A percentile compares a stretch with the other conserved stretches of the same genome.
These are phyloP conservation scores for Epirrhoe alternata DNA, from an alignment of 2,888 invertebrate genomes.

Conservation along the genomic window DNA sequence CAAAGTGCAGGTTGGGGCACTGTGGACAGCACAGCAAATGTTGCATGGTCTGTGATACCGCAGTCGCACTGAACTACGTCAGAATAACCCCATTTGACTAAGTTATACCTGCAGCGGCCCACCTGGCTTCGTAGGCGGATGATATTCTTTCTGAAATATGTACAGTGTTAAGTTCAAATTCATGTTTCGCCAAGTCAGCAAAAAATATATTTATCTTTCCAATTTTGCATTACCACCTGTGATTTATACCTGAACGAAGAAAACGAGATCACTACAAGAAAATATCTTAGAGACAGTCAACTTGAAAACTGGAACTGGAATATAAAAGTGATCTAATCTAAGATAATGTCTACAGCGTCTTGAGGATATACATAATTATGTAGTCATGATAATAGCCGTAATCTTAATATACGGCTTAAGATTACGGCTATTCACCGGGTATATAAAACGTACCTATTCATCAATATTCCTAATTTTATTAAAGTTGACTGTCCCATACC, in stretches of 20 bases:
- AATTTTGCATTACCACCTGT: slow-evolving; percentile 1
- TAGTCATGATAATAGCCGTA: neutral
- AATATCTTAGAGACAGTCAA: neutral
- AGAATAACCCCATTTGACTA: too few relatives aligned
- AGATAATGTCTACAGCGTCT: too few relatives aligned
- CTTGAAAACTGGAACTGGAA: neutral
- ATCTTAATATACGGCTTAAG: neutral
- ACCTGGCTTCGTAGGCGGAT: too few relatives aligned
- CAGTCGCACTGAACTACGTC: too few relatives aligned
- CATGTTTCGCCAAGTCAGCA: neutral
- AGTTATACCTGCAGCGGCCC: too few relatives aligned
- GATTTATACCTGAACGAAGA: neutral
- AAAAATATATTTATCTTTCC: neutral
- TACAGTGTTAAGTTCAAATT: neutral
- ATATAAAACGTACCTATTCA: neutral
- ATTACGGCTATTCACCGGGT: neutral
- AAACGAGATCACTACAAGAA: neutral
- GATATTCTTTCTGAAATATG: too few relatives aligned
- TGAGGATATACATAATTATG: too few relatives aligned
- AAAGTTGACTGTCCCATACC: neutral
- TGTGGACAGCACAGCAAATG: too few relatives aligned
- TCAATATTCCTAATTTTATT: neutral
- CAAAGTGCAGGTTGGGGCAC: too few relatives aligned
- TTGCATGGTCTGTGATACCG: too few relatives aligned
- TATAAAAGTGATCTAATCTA: too few relatives aligned